A percentile compares a stretch with the other conserved stretches of the same genome.
These are phyloP conservation scores for Drosophila prolongata DNA, from an alignment of 2,888 invertebrate species.

Conservation along the genomic window DNA sequence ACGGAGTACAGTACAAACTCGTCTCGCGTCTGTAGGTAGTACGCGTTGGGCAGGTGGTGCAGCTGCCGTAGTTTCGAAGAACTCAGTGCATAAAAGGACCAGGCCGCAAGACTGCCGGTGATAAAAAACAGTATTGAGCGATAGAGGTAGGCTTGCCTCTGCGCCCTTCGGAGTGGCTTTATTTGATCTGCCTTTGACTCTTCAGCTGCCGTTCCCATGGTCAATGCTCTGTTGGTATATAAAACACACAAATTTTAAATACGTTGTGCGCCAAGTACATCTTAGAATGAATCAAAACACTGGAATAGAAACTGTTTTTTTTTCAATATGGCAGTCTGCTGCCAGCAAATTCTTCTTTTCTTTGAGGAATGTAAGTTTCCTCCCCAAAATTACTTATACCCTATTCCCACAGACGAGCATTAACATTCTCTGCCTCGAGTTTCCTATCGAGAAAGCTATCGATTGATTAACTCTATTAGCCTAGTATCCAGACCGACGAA, in stretches of 20 bases:
- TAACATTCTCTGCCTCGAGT: too few species aligned
- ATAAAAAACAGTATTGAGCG: slow-evolving; percentile 68
- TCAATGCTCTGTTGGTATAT: neutral
- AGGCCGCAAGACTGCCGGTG: slow-evolving; percentile 74
- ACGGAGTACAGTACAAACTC: slow-evolving; percentile 81
- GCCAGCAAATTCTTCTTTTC: neutral
- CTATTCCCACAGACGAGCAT: too few species aligned
- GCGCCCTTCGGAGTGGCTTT: neutral
- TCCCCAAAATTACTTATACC: too few species aligned
- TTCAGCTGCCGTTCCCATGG: neutral
- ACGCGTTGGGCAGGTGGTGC: slow-evolving; percentile 79
- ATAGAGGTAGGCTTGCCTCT: slow-evolving; percentile 12
- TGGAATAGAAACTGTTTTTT: neutral
- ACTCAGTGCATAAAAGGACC: slow-evolving; percentile 64
- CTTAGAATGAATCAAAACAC: neutral
- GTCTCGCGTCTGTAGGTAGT: slow-evolving; percentile 82
- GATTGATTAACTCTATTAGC: too few species aligned
- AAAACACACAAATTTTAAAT: neutral
- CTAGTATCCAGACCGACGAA: too few species aligned
- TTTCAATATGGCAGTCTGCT: neutral
- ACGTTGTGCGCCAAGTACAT: neutral
- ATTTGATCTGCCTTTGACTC: neutral
- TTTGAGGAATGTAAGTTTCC: neutral
- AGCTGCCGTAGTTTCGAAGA: slow-evolving; percentile 66
- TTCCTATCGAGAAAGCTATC: too few species aligned